Percentiles rank a stretch among this genome's conserved stretches.
These are phyloP conservation scores for Hippoglossus hippoglossus DNA, from an alignment of 2,797 vertebrate species.

Conservation along the genomic window DNA sequence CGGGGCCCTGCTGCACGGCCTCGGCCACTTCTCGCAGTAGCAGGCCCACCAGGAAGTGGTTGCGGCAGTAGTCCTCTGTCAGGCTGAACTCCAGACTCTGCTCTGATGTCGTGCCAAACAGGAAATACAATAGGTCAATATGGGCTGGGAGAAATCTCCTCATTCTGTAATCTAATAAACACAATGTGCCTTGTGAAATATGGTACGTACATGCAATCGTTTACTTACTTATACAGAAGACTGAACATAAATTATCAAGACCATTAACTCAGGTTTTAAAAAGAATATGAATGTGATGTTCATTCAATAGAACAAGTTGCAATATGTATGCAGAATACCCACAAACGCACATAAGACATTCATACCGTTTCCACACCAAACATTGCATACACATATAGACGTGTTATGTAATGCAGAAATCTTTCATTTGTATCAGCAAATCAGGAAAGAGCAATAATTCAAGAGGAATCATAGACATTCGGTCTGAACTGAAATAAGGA, in stretches of 20 bases:
- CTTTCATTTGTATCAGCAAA: background rate
- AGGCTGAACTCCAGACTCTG: conserved; percentile 93
- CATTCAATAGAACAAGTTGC: conserved; percentile 24
- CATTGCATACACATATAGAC: background rate
- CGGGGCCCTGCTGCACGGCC: conserved; percentile 90
- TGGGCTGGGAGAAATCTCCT: background rate
- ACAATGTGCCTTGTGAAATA: background rate
- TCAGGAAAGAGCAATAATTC: conserved; percentile 5
- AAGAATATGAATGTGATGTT: background rate
- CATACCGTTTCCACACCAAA: conserved; percentile 12
- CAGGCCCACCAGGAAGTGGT: conserved; percentile 96
- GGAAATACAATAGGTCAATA: background rate
- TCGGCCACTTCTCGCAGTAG: conserved; percentile 92
- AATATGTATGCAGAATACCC: conserved; percentile 14
- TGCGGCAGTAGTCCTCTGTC: conserved; percentile 95
- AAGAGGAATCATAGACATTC: conserved; percentile 4
- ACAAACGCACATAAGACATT: conserved; percentile 13
- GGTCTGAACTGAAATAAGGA: conserved; percentile 8
- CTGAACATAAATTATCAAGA: background rate
- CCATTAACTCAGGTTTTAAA: background rate
- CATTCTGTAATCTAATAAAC: background rate
- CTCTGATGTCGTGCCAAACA: conserved; percentile 82
- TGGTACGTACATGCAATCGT: background rate
- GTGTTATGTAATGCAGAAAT: background rate
- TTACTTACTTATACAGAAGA: background rate